phyloP scores from a whole-genome alignment of 2,797 vertebrate species.

The Cyclura pinguis region DNA sequence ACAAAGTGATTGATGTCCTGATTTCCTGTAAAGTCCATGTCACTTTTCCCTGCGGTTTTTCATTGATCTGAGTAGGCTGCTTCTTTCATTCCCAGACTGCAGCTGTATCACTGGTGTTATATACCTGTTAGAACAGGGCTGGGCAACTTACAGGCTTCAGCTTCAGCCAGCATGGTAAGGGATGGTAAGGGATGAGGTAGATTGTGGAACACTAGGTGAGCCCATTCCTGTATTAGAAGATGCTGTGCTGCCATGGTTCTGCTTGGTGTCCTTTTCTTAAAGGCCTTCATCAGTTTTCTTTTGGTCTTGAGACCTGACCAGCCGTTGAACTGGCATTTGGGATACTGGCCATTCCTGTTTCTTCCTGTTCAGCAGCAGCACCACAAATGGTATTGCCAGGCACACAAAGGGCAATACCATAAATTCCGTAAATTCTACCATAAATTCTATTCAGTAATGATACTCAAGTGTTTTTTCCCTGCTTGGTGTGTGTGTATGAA shows the following conservation, averaged over 20 bases:
- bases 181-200: background rate
- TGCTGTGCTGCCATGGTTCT: background rate
- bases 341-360: background rate
- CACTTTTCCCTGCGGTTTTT: background rate
- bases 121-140: background rate
- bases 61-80: background rate
- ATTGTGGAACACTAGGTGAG: background rate
- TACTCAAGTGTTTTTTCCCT: too few relatives aligned
- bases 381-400: background rate
- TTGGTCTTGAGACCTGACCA: background rate
- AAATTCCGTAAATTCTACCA: background rate
- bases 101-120: background rate
- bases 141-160: background rate
- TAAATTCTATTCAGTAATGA: slow-evolving; percentile 1
- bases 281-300: background rate
- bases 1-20: background rate
- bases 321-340: background rate
- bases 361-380: background rate
- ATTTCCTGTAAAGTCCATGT: background rate
- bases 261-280: background rate
- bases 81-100: background rate
- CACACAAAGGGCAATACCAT: background rate
- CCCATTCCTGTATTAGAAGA: background rate
- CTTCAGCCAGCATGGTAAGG: background rate
- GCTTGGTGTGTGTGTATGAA: too few relatives aligned